These are phyloP conservation scores for Argyrosomus regius DNA, from an alignment of 2,797 vertebrate species.

Conservation along the genomic window DNA sequence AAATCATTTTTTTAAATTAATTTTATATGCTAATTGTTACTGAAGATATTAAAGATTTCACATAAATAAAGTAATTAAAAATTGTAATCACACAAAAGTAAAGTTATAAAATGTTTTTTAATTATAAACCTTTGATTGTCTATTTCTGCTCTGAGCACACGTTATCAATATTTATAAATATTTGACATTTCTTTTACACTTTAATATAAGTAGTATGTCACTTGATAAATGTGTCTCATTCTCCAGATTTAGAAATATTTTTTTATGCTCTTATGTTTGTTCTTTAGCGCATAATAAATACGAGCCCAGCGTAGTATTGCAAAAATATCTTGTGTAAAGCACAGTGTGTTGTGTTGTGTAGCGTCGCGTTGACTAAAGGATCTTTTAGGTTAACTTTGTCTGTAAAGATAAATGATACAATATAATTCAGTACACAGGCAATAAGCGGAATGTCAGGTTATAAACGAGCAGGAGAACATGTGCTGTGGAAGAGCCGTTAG, in stretches of 20 bases:
- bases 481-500: slow-evolving; percentile 8
- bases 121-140: background rate
- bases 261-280: background rate
- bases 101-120: too few species aligned
- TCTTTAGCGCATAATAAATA: slow-evolving; percentile 12
- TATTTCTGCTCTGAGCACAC: background rate
- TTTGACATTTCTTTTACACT: slow-evolving; percentile 5
- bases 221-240: slow-evolving; percentile 12
- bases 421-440: slow-evolving; percentile 34
- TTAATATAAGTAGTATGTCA: background rate
- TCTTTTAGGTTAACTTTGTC: slow-evolving; percentile 39
- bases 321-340: background rate
- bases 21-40: background rate
- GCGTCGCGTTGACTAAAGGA: background rate
- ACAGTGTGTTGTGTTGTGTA: background rate
- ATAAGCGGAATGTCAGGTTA: slow-evolving; percentile 35
- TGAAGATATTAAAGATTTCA: background rate
- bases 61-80: background rate
- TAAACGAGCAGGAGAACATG: slow-evolving; percentile 15
- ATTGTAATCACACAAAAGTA: background rate
- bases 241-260: background rate
- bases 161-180: background rate
- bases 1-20: too few species aligned
- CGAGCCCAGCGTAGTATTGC: background rate
- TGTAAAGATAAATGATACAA: slow-evolving; percentile 46